These are phyloP conservation scores for Paraescarpia echinospica DNA, from an alignment of 1,140 invertebrate species.

Conservation along the genomic window DNA sequence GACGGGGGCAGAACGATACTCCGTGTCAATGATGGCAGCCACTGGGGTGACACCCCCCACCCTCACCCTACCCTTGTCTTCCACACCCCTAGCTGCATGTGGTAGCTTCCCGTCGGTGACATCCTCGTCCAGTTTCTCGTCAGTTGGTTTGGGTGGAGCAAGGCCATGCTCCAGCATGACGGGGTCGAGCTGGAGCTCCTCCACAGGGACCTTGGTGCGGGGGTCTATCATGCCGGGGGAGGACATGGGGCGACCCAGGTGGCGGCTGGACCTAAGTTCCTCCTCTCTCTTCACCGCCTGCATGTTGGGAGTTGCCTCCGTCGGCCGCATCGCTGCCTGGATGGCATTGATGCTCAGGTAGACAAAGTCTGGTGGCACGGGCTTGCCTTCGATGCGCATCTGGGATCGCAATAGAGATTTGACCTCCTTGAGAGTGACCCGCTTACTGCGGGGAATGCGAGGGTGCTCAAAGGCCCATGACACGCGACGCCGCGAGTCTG, in stretches of 20 bases:
- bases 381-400: constrained; percentile 49
- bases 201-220: constrained; percentile 42
- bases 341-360: constrained; percentile 53
- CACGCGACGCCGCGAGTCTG: constrained; percentile 36
- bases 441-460: constrained; percentile 42
- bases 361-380: constrained; percentile 55
- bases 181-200: constrained; percentile 1
- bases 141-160: not conserved
- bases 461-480: constrained; percentile 59
- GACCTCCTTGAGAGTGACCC: constrained; percentile 51
- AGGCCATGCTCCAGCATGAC: not conserved
- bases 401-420: constrained; percentile 55
- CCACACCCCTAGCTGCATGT: too few species aligned
- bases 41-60: not conserved
- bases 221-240: constrained; percentile 56
- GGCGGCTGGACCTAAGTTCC: constrained; percentile 27
- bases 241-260: constrained; percentile 46
- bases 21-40: constrained; percentile 31
- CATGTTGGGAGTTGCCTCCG: constrained; percentile 35
- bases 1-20: constrained; percentile 39
- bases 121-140: not conserved
- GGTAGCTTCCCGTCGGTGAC: not conserved
- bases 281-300: constrained; percentile 38
- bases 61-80: not conserved
- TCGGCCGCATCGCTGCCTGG: constrained; percentile 43